Evolutionary conservation across 2,797 vertebrate genomes (phyloP).

Genomic region (Platyrinchus mystaceus): DNA sequence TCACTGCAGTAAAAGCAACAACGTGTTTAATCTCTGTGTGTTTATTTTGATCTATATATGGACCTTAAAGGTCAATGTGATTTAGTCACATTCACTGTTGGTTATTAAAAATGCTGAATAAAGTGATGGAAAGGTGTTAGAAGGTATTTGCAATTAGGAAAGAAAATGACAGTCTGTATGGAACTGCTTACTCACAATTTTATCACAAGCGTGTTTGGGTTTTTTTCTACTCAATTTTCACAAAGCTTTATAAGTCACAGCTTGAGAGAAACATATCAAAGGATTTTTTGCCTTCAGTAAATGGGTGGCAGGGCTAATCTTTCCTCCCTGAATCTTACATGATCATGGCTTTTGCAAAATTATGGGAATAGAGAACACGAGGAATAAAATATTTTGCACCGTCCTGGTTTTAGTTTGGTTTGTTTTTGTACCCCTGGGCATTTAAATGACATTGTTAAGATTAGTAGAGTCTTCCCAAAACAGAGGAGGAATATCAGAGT

Average conservation of each 20-base stretch:
- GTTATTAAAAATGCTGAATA: constrained; percentile 76
- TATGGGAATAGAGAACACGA: not conserved
- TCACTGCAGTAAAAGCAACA: constrained; percentile 63
- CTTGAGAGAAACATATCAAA: constrained; percentile 29
- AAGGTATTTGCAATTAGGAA: constrained; percentile 64
- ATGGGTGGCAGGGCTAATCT: not conserved
- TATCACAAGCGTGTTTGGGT: constrained; percentile 22
- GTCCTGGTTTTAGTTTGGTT: not conserved
- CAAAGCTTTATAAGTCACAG: constrained; percentile 7
- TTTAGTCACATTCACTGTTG: constrained; percentile 71
- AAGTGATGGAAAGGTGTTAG: constrained; percentile 71
- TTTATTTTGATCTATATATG: constrained; percentile 69
- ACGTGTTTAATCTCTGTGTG: constrained; percentile 61
- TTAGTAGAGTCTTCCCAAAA: not conserved
- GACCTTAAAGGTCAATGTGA: constrained; percentile 72
- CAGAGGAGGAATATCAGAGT: not conserved
- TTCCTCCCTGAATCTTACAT: not conserved
- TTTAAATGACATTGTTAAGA: not conserved
- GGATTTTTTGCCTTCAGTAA: not conserved
- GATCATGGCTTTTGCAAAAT: not conserved
- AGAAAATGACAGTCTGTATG: constrained; percentile 61
- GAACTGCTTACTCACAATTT: constrained; percentile 70
- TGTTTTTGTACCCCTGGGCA: not conserved
- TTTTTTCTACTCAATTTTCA: constrained; percentile 4
- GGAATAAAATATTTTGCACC: not conserved